Conservation (phyloP, 2,113 vertebrate genomes). For the Rattus norvegicus region DNA sequence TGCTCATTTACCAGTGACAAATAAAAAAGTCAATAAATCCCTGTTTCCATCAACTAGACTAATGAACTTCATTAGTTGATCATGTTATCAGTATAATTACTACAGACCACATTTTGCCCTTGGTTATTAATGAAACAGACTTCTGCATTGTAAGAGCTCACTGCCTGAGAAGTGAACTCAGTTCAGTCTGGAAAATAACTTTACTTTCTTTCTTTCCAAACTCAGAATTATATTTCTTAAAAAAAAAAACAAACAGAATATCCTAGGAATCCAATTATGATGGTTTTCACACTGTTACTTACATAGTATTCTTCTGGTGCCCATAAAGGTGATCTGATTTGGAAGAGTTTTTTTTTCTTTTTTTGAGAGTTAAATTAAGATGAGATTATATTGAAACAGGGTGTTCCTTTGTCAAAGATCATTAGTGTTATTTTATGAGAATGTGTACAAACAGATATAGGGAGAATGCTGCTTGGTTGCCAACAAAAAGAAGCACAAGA, state of each 20-base stretch:
- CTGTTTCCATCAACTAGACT: conserved; percentile 76
- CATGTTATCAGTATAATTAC: conserved; percentile 78
- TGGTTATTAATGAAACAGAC: conserved; percentile 74
- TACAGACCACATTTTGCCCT: conserved; percentile 73
- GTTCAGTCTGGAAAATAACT: conserved; percentile 35
- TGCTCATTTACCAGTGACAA: conserved; percentile 71
- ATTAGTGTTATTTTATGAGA: not conserved
- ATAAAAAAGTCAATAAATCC: conserved; percentile 70
- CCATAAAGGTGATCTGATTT: not conserved
- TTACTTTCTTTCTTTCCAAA: not conserved
- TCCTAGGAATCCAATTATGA: not conserved
- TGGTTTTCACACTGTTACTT: not conserved
- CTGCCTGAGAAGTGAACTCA: conserved; percentile 38
- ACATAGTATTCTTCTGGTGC: not conserved
- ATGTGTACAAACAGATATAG: not conserved
- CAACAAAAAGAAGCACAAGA: not conserved
- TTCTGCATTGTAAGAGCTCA: conserved; percentile 53
- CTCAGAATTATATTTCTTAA: not conserved
- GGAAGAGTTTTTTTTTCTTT: not conserved
- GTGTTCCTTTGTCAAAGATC: not conserved
- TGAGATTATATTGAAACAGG: not conserved
- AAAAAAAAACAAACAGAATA: not conserved
- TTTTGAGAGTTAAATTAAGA: not conserved
- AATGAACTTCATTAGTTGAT: conserved; percentile 65
- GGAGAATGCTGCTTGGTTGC: not conserved